phyloP scores from a whole-genome alignment of 2,113 vertebrate genomes.

The Triplophysa siluroides region DNA sequence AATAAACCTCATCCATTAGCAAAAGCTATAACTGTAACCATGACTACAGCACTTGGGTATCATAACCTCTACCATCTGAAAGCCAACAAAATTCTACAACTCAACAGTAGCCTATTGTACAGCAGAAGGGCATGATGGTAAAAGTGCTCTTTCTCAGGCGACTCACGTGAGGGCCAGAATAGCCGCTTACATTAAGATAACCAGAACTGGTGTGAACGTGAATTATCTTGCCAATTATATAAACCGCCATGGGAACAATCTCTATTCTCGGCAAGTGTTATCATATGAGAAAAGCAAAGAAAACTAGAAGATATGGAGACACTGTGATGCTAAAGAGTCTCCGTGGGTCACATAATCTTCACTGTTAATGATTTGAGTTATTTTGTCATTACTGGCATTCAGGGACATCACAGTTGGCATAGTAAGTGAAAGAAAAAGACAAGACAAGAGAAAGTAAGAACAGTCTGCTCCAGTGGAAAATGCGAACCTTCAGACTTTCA shows the following conservation, averaged over 20 bases:
- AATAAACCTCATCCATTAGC: neutral
- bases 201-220: neutral
- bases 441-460: slow-evolving; percentile 13
- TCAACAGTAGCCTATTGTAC: neutral
- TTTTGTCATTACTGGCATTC: neutral
- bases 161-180: neutral
- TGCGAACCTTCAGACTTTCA: slow-evolving; percentile 21
- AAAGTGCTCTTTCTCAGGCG: neutral
- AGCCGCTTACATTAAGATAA: neutral
- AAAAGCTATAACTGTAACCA: neutral
- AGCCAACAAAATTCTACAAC: neutral
- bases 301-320: slow-evolving; percentile 40
- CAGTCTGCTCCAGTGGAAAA: neutral
- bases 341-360: slow-evolving; percentile 41
- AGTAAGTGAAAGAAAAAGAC: neutral
- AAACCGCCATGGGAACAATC: neutral
- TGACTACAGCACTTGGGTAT: neutral
- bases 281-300: neutral
- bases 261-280: neutral
- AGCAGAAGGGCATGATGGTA: neutral
- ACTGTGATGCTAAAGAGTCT: slow-evolving; percentile 33
- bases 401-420: neutral
- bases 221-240: slow-evolving; percentile 19
- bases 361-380: slow-evolving; percentile 49
- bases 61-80: neutral